These are phyloP conservation scores for Micoletzkya japonica DNA, from an alignment of 2,888 invertebrate species.

Conservation along the genomic window DNA sequence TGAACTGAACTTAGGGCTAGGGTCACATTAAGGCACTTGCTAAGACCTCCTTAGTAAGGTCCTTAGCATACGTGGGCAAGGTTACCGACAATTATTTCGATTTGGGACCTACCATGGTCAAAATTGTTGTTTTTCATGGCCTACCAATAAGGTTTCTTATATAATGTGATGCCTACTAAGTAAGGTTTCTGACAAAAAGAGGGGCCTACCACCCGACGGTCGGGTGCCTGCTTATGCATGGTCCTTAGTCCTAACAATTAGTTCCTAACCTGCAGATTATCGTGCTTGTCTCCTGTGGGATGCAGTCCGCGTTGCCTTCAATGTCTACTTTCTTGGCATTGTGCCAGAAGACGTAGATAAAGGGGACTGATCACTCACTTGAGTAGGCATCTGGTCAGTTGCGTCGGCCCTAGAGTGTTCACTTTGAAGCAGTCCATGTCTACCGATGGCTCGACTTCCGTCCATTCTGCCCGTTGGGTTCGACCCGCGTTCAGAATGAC, in stretches of 20 bases:
- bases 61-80: neutral
- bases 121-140: no score
- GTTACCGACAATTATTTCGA: neutral
- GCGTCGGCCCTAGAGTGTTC: conserved; percentile 77
- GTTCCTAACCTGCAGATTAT: conserved; percentile 17
- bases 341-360: neutral
- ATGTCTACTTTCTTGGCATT: neutral
- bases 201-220: no score
- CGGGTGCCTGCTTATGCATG: no score
- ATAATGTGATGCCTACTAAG: no score
- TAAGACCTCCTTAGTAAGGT: conserved; percentile 41
- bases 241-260: no score
- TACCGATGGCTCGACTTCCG: conserved; percentile 72
- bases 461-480: conserved; percentile 25
- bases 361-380: neutral
- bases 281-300: conserved; percentile 18
- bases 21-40: neutral
- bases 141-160: no score
- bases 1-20: conserved; percentile 74
- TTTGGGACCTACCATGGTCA: no score
- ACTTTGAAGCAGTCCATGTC: conserved; percentile 78
- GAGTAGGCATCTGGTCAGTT: conserved; percentile 71
- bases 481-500: conserved; percentile 26
- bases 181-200: no score
- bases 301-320: conserved; percentile 22